Evolutionary conservation across 2,113 vertebrate genomes (phyloP).

Genomic region (Zootoca vivipara): DNA sequence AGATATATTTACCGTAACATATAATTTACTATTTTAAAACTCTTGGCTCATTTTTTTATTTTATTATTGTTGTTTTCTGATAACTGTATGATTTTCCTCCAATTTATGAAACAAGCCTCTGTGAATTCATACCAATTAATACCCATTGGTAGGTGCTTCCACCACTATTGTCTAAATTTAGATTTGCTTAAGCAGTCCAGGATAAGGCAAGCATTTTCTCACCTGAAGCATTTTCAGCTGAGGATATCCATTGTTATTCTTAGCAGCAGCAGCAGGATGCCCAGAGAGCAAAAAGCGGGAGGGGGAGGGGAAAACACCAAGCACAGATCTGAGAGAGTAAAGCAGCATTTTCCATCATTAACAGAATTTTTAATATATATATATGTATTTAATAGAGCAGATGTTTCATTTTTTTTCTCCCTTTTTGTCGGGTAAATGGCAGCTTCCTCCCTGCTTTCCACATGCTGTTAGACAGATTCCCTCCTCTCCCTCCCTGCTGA

Average conservation of each 20-base stretch:
- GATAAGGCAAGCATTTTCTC: conserved; percentile 25
- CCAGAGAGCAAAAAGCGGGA: not conserved
- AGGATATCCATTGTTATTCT: conserved; percentile 28
- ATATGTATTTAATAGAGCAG: conserved; percentile 3
- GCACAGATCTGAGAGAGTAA: not conserved
- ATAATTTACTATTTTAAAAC: not conserved
- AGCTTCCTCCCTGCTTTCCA: not conserved
- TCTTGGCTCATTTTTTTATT: not conserved
- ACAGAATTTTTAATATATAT: conserved; percentile 4
- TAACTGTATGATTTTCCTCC: not conserved
- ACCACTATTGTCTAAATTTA: conserved; percentile 40
- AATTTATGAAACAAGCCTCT: conserved; percentile 24
- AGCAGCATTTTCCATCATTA: conserved; percentile 16
- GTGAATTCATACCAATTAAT: conserved; percentile 52
- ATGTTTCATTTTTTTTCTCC: conserved; percentile 4
- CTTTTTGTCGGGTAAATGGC: conserved; percentile 5
- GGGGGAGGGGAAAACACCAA: not conserved
- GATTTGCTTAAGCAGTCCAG: conserved; percentile 50
- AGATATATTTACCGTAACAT: not conserved
- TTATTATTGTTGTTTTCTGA: not conserved
- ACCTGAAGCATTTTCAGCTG: conserved; percentile 39
- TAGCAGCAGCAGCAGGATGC: conserved; percentile 30
- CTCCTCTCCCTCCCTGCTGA: not conserved
- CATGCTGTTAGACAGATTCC: conserved; percentile 2
- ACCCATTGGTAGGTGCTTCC: conserved; percentile 27